Evolutionary conservation across 2,797 vertebrate species (phyloP).

Genomic region (Aselliscus stoliczkanus): DNA sequence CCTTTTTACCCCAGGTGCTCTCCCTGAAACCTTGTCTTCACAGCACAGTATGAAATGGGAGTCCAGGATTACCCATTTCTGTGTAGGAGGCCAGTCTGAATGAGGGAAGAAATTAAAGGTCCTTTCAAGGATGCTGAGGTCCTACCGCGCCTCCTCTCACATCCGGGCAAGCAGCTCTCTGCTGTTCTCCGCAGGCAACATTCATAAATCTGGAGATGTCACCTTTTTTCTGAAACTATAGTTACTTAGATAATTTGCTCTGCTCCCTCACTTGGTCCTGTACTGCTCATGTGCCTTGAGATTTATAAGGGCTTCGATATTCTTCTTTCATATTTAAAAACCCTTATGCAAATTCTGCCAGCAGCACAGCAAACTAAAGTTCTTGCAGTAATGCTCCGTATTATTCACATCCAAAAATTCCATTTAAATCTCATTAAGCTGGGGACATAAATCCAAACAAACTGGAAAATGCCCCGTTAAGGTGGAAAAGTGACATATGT

Average conservation of each 20-base stretch:
- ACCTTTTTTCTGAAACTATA: slow-evolving; percentile 23
- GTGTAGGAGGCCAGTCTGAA: neutral
- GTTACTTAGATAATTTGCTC: neutral
- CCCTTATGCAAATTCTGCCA: slow-evolving; percentile 83
- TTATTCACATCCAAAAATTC: slow-evolving; percentile 85
- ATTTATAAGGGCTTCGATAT: slow-evolving; percentile 77
- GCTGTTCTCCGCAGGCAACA: neutral
- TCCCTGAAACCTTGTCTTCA: neutral
- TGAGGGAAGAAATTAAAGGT: neutral
- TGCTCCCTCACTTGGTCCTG: slow-evolving; percentile 27
- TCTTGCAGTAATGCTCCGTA: slow-evolving; percentile 81
- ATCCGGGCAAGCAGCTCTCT: rapidly evolving
- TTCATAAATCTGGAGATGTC: neutral
- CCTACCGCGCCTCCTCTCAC: rapidly evolving
- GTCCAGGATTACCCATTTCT: rapidly evolving
- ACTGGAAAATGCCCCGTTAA: slow-evolving; percentile 83
- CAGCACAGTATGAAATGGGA: neutral
- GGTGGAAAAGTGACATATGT: slow-evolving; percentile 83
- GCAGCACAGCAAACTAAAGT: slow-evolving; percentile 77
- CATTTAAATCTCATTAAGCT: slow-evolving; percentile 88
- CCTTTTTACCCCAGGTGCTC: neutral
- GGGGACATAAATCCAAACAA: slow-evolving; percentile 87
- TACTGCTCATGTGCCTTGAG: slow-evolving; percentile 45
- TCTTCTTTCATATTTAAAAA: slow-evolving; percentile 84
- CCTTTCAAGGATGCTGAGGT: neutral